Evolutionary conservation across 2,797 vertebrate species (phyloP), one percentile per base, ranked within the genome.

Genomic region (Esox masquinongy): DNA sequence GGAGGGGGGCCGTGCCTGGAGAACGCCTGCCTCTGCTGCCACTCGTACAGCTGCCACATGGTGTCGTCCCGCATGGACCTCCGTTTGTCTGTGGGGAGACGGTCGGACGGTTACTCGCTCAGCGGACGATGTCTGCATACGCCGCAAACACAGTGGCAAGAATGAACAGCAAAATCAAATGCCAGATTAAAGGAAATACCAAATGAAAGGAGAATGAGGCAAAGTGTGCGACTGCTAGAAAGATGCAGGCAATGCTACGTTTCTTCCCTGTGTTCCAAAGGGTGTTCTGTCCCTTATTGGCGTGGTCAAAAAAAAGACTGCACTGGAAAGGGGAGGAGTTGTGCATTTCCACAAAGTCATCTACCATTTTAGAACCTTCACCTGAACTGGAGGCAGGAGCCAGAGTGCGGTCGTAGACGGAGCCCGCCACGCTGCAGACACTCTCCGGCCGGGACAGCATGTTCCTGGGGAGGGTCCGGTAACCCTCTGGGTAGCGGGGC

Each of bases 41-140:
- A 99, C 72, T 99, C 97, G 0, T 98, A 99, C 51, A 99, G 95
- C 92, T 99, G 98, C 98, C 97, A 99, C 97, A 99, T 97, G 0
- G 98, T 99, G 93, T 98, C 97, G 0, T 98, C 98, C 1, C 96
- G 87, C 91, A 98, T 94, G 0, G 97, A 98, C 24, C 95, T 82
- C 53, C 96, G 92, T 82, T 98, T 97, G 47, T 97, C 97, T 0
- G 95, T 92, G 16, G 15, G 17, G 56, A 47, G 22, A 61, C 22
- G 24, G 56, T 24, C 8, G 3, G 9, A 61, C 9, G 24, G 22
- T 61, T 12, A 61, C 22, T 61, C 56, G 6, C 12, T 24, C 24
- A 24, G 56, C 56, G 3, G 53, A 59, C 7, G 50, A 19, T 56
- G 19, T 56, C 9, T 39, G 36, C 36, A 5, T 39, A 39, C 7